Percentiles rank a stretch among this genome's conserved stretches.
Conservation (phyloP, 1,140 invertebrate genomes). For the Meloidogyne exigua region DNA sequence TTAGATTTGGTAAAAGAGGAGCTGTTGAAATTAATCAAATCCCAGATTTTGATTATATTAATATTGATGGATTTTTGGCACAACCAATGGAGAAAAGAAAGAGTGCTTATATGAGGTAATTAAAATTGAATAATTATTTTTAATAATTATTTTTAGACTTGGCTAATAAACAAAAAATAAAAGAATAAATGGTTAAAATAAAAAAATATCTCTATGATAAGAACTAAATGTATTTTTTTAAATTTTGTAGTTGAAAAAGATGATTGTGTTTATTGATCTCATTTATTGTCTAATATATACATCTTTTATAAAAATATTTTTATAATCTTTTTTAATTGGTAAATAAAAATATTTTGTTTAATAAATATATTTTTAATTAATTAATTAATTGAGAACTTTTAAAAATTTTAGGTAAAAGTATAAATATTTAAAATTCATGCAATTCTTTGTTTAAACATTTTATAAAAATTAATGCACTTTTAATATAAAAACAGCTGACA, state of each 20-base stretch:
- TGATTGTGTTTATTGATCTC: background rate
- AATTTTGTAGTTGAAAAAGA: background rate
- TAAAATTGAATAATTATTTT: background rate
- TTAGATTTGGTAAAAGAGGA: slow-evolving; percentile 38
- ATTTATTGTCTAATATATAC: background rate
- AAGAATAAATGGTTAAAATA: background rate
- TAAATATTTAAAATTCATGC: too few species aligned
- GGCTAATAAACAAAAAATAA: background rate
- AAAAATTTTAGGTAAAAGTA: too few species aligned
- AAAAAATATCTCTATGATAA: background rate
- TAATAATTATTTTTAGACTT: background rate
- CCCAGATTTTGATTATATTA: background rate
- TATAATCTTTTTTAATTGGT: background rate
- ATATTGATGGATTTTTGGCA: background rate
- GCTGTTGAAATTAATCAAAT: background rate
- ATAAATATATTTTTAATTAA: too few species aligned
- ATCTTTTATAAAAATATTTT: background rate
- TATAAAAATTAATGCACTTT: too few species aligned
- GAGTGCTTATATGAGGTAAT: slow-evolving; percentile 40
- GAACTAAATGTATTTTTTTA: background rate
- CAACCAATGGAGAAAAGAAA: slow-evolving; percentile 37
- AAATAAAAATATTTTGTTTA: too few species aligned
- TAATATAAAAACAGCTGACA: too few species aligned
- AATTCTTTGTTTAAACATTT: too few species aligned
- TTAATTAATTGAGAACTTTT: too few species aligned